These are phyloP conservation scores for Crocodylus rhombifer DNA, from an alignment of 2,797 vertebrate genomes.

Conservation along the genomic window DNA sequence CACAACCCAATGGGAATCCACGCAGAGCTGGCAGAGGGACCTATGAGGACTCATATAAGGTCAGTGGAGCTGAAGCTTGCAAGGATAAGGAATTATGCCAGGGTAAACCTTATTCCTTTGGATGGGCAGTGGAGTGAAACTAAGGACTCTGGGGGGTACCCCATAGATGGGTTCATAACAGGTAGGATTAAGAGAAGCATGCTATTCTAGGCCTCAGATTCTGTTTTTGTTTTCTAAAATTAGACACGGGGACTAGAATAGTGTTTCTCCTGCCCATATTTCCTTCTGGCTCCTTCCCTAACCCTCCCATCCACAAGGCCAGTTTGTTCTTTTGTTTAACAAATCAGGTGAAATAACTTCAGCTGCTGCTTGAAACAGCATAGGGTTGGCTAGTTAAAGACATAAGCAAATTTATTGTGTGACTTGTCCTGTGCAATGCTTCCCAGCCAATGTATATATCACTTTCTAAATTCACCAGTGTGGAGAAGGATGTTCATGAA, in stretches of 20 bases:
- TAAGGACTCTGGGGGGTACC: too few relatives aligned
- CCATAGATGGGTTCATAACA: too few relatives aligned
- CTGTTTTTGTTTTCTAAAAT: background rate
- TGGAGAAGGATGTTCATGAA: background rate
- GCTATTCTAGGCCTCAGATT: background rate
- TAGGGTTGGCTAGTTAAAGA: background rate
- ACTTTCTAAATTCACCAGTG: background rate
- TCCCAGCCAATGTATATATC: background rate
- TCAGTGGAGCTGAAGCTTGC: too few relatives aligned
- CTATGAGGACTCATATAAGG: too few relatives aligned
- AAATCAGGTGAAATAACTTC: background rate
- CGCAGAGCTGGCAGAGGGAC: too few relatives aligned
- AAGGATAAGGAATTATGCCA: too few relatives aligned
- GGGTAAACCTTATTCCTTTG: too few relatives aligned
- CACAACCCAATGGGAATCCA: too few relatives aligned
- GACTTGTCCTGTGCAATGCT: background rate
- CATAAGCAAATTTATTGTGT: background rate
- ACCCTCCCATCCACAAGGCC: background rate
- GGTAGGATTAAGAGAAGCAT: background rate
- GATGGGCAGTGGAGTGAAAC: too few relatives aligned
- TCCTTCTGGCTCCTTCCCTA: background rate
- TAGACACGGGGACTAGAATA: background rate
- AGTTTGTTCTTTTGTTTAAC: fast-evolving
- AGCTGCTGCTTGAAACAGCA: background rate
- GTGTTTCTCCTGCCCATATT: background rate